These are phyloP conservation scores for Pterobdella sp. DNA, from an alignment of 2,888 invertebrate species.

Conservation along the genomic window DNA sequence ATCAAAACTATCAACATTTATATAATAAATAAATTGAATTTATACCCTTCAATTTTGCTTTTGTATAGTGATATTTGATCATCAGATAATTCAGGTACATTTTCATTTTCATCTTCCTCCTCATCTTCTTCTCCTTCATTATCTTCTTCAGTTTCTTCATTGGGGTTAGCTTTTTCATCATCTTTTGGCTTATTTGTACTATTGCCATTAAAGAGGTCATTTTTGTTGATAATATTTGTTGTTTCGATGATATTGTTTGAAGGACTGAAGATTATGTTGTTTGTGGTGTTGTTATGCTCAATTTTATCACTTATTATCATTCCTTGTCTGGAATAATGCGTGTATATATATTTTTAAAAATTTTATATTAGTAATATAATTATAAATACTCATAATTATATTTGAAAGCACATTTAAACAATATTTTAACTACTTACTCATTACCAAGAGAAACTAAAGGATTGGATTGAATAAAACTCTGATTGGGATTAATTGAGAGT, in stretches of 20 bases:
- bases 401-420: not conserved
- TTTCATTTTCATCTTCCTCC: not conserved
- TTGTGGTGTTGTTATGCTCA: not conserved
- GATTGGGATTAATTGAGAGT: slow-evolving; percentile 14
- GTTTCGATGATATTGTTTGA: not conserved
- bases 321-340: not conserved
- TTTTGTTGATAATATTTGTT: not conserved
- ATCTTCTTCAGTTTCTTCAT: not conserved
- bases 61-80: slow-evolving; percentile 21
- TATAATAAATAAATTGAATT: not conserved
- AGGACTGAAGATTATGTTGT: not conserved
- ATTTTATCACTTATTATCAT: not conserved
- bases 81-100: slow-evolving; percentile 2
- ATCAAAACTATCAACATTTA: not conserved
- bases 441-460: not conserved
- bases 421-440: slow-evolving; percentile 9
- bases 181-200: not conserved
- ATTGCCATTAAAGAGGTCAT: not conserved
- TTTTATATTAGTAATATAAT: not conserved
- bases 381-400: not conserved
- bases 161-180: not conserved
- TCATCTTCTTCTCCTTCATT: slow-evolving; percentile 22
- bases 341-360: too few relatives aligned
- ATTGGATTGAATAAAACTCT: not conserved
- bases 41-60: slow-evolving; percentile 20